These are phyloP conservation scores for Hedya salicella DNA, from an alignment of 2,888 invertebrate species.

Conservation along the genomic window DNA sequence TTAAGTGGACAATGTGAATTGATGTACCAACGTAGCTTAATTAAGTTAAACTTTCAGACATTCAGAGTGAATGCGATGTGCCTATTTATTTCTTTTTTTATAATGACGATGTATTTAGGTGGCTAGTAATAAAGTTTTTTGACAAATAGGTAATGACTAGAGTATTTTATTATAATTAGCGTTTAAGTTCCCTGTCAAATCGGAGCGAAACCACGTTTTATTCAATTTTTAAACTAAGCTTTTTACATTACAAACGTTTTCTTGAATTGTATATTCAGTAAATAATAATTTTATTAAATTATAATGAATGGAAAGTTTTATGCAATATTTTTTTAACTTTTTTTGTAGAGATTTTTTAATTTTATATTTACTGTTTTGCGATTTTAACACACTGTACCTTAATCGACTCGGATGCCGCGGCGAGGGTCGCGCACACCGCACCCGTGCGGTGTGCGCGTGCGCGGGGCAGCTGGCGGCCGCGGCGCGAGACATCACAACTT, in stretches of 20 bases:
- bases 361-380: conserved; percentile 57
- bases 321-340: conserved; percentile 75
- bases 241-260: conserved; percentile 52
- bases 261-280: conserved; percentile 76
- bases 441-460: background rate
- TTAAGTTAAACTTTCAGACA: conserved; percentile 68
- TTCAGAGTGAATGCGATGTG: conserved; percentile 78
- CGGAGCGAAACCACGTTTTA: conserved; percentile 49
- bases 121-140: conserved; percentile 61
- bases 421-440: background rate
- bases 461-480: conserved; percentile 43
- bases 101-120: conserved; percentile 74
- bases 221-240: conserved; percentile 52
- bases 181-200: conserved; percentile 56
- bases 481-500: conserved; percentile 71
- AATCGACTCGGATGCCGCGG: conserved; percentile 41
- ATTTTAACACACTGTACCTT: conserved; percentile 51
- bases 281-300: conserved; percentile 72
- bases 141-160: conserved; percentile 69
- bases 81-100: conserved; percentile 81
- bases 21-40: conserved; percentile 65
- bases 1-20: conserved; percentile 66
- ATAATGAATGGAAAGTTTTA: conserved; percentile 65
- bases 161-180: conserved; percentile 58
- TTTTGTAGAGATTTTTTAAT: conserved; percentile 57